These are phyloP conservation scores for Chaenocephalus aceratus DNA, from an alignment of 2,113 vertebrate genomes.

Conservation along the genomic window DNA sequence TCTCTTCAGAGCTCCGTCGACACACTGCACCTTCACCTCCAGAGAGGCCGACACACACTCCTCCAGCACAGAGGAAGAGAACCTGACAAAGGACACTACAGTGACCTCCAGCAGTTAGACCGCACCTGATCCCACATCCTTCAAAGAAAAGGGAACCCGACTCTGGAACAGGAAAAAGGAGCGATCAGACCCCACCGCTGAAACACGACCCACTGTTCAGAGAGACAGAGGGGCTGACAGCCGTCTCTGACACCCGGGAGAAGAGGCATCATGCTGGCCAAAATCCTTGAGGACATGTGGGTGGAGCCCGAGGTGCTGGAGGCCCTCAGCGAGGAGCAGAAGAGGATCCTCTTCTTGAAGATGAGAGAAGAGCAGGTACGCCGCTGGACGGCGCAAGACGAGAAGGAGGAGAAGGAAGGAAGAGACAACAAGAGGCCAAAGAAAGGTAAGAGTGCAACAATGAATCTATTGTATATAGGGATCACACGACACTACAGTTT, in stretches of 20 bases:
- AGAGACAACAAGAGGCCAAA: conserved; percentile 30
- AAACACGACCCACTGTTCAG: conserved; percentile 40
- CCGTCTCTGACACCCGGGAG: neutral
- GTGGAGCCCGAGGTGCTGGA: conserved; percentile 86
- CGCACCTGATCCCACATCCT: conserved; percentile 56
- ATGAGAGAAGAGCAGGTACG: conserved; percentile 88
- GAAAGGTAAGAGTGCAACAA: conserved; percentile 74
- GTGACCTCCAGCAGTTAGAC: conserved; percentile 39
- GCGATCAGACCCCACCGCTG: conserved; percentile 37
- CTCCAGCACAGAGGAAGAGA: conserved; percentile 20
- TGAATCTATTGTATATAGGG: neutral
- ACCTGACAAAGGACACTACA: conserved; percentile 39
- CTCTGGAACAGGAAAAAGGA: conserved; percentile 49
- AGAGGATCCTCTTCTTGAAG: conserved; percentile 84
- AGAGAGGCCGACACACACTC: conserved; percentile 17
- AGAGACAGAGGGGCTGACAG: conserved; percentile 20
- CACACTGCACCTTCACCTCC: conserved; percentile 16
- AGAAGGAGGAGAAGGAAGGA: conserved; percentile 70
- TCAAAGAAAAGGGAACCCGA: conserved; percentile 59
- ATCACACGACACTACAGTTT: neutral
- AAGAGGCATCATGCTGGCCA: conserved; percentile 81
- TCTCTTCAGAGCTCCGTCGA: conserved; percentile 34
- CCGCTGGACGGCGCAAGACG: conserved; percentile 83
- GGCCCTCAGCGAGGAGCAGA: conserved; percentile 86
- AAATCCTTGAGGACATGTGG: conserved; percentile 87